Percentiles rank a stretch among this genome's conserved stretches.
Conservation (phyloP, 2,888 invertebrate genomes). For the Aphodius sticticus region DNA sequence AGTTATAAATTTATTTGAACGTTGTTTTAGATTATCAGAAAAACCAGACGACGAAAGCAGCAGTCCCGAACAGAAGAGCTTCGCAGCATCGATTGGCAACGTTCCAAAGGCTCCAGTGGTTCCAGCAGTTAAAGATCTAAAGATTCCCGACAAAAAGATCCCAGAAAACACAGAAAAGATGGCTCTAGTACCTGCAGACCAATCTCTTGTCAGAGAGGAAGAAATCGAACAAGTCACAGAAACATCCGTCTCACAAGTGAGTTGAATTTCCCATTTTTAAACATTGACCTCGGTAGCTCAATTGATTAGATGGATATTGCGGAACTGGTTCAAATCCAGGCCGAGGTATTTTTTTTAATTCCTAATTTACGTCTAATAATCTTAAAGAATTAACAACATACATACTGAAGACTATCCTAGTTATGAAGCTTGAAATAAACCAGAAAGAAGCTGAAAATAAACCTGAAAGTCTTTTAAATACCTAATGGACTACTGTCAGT, state of each 20-base stretch:
- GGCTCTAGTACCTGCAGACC: constrained; percentile 42
- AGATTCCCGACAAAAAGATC: neutral
- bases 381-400: no score
- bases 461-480: neutral
- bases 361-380: no score
- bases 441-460: neutral
- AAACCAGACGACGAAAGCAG: no score
- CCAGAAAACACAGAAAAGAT: constrained; percentile 37
- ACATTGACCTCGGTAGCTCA: neutral
- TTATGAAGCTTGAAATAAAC: neutral
- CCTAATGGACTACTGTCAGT: neutral
- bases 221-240: constrained; percentile 55
- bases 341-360: no score
- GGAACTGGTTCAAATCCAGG: no score
- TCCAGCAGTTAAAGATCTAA: no score
- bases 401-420: no score
- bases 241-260: constrained; percentile 56
- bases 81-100: neutral
- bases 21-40: no score
- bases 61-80: no score
- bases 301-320: neutral
- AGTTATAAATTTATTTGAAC: no score
- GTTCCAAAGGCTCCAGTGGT: neutral
- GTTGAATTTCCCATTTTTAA: constrained; percentile 17
- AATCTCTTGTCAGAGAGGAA: constrained; percentile 48